Base-by-base conservation (phyloP, 2,797 vertebrate genomes). In the Sebastes alutus region DNA sequence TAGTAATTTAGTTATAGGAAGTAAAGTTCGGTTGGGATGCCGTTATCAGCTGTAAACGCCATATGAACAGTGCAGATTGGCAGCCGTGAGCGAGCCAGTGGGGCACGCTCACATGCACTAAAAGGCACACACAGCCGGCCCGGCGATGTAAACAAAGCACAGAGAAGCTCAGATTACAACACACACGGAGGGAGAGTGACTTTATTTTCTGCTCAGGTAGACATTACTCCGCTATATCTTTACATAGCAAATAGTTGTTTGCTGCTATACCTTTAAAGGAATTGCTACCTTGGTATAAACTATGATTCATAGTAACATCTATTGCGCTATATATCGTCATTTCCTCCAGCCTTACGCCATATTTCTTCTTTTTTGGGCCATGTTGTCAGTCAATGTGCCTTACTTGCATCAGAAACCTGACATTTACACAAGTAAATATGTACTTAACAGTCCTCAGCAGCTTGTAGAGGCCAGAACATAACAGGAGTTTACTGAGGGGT, bases 361-460 rank as follows among this genome's bases (percentile, higher is more conserved):
- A 16, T 58, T 61, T 73, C 29, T 58, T 49, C 5, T 42, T 46
- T n/a, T 54, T 55, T 33, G 8, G 16, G 42, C 25, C 16, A 2
- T 38, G 23, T 32, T 30, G 56, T 74, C 63, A 63, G 33, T 30
- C 33, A 63, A 0, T 46, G 52, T 20, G 23, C 29, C 25, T 33
- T 22, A 23, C 1, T 27, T 13, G 7, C 27, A 79, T 78, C 55
- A 30, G 30, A 66, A 52, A 62, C 22, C 49, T 38, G 11, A 62
- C 30, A 42, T 55, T 18, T 38, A 38, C 35, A 71, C 42, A 59
- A 46, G 63, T 82, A 80, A 78, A 77, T 80, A 58, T 69, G 59
- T 32, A 67, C 52, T 27, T 29, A 55, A 25, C 18, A 8, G 16
- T 67, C 25, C 12, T 55, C 7, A 18, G 35, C 62, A 63, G 56